phyloP scores from a whole-genome alignment of 2,113 vertebrate genomes.

The Petaurus breviceps region DNA sequence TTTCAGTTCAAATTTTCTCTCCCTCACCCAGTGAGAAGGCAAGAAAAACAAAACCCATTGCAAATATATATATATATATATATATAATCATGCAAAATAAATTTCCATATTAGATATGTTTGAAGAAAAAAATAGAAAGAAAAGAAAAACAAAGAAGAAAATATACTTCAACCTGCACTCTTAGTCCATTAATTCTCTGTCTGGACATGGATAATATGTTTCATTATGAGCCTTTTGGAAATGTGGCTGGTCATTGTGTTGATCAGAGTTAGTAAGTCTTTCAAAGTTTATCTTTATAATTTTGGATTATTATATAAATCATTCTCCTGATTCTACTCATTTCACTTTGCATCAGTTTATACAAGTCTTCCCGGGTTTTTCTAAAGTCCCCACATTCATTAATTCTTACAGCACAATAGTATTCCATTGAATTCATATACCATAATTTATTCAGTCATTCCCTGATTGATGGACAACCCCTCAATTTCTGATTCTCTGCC shows the following conservation, averaged over 20 bases:
- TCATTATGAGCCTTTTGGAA: background rate
- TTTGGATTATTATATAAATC: background rate
- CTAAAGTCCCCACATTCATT: background rate
- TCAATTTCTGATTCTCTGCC: background rate
- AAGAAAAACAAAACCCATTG: background rate
- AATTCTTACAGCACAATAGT: background rate
- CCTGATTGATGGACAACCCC: background rate
- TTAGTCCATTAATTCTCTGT: background rate
- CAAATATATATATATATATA: too few species aligned
- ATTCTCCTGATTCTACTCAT: background rate
- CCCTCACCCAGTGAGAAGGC: background rate
- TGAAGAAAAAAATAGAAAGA: too few species aligned
- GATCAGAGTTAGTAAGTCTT: background rate
- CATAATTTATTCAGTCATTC: background rate
- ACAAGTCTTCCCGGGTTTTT: background rate
- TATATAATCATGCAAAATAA: background rate
- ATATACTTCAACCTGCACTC: background rate
- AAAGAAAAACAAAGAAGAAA: background rate
- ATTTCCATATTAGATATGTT: background rate
- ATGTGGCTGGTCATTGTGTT: background rate
- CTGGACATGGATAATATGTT: background rate
- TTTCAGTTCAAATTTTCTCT: background rate
- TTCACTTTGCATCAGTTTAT: background rate
- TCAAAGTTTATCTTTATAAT: background rate
- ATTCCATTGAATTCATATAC: background rate